Evolutionary conservation across 2,113 vertebrate species (phyloP), one percentile per base, ranked within the genome.

Genomic region (Vanacampus margaritifer): DNA sequence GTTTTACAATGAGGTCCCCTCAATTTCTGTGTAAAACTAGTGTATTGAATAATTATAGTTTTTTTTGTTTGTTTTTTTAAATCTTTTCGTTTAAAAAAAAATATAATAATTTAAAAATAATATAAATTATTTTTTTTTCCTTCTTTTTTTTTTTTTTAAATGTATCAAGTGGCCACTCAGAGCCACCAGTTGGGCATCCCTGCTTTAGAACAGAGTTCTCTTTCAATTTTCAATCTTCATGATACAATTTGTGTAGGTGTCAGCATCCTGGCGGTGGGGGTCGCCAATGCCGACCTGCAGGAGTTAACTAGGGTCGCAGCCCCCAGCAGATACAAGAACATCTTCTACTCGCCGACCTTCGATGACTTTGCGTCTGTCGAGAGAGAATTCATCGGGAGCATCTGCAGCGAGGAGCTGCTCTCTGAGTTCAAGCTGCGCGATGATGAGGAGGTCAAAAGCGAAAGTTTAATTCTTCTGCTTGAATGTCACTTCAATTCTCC

Each of bases 291-390:
- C 21, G 93, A 95, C 50, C 76, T 88, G 0, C n/a, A 83, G 36
- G 94, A 96, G 80, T 85, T 96, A 67, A 89, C 79, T 71, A 89
- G 73, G 78, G 92, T 96, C 9, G 79, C 89, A 17, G 79, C 92
- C 21, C 91, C 93, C 26, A 84, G 89, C 71, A 91, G 81, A 73
- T 92, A 93, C 75, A 91, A 88, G 81, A 89, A 94, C 0, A 48
- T 94, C 73, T 97, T 96, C 88, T 95, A 89, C 0, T 74, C 91
- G 32, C 80, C 80, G 24, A 91, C 93, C 0, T 95, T 96, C 0
- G 90, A 95, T 0, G 94, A 95, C 73, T 91, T 97, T 45, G 87
- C 92, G 0, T 86, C 91, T 3, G 89, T 95, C 26, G 92, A 95
- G 61, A 86, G 72, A 68, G 95, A 95, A 56, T 87, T 97, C 2